A percentile compares a stretch with the other conserved stretches of the same genome.
phyloP scores from a whole-genome alignment of 2,888 invertebrate species.

The Melipona bicolor region DNA sequence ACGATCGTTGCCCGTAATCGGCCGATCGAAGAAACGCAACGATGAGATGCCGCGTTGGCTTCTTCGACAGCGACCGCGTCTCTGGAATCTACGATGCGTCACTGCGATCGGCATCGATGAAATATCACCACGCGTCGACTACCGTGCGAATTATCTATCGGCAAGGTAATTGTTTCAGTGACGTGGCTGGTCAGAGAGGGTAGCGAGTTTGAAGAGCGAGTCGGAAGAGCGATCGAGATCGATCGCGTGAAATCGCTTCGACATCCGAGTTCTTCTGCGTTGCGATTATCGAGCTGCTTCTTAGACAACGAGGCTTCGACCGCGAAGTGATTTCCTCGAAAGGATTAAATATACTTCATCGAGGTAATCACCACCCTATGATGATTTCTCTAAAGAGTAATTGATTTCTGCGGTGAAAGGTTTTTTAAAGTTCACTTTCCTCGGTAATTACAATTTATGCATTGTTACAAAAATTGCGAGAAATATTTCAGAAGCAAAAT shows the following conservation, averaged over 20 bases:
- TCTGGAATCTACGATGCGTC: not conserved
- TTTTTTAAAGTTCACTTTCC: too few species aligned
- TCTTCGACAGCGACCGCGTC: conserved; percentile 12
- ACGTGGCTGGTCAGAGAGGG: not conserved
- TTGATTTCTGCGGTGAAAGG: not conserved
- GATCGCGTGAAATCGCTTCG: not conserved
- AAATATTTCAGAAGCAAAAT: too few species aligned
- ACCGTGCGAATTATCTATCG: not conserved
- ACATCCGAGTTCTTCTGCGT: not conserved
- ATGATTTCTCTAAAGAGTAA: not conserved
- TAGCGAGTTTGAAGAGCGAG: not conserved
- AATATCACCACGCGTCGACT: not conserved
- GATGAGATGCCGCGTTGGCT: conserved; percentile 34
- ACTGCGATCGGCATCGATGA: conserved; percentile 2
- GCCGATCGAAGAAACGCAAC: conserved; percentile 3
- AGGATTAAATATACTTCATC: not conserved
- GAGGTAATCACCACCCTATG: not conserved
- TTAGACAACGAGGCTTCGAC: not conserved
- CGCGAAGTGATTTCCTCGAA: not conserved
- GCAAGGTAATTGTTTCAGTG: conserved; percentile 9
- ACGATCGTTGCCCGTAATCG: conserved; percentile 30
- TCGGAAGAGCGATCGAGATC: not conserved
- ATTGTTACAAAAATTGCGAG: too few species aligned
- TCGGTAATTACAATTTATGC: too few species aligned
- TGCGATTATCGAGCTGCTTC: not conserved